Evolutionary conservation across 2,888 invertebrate species (phyloP).

Genomic region (Apocheima hispidaria): DNA sequence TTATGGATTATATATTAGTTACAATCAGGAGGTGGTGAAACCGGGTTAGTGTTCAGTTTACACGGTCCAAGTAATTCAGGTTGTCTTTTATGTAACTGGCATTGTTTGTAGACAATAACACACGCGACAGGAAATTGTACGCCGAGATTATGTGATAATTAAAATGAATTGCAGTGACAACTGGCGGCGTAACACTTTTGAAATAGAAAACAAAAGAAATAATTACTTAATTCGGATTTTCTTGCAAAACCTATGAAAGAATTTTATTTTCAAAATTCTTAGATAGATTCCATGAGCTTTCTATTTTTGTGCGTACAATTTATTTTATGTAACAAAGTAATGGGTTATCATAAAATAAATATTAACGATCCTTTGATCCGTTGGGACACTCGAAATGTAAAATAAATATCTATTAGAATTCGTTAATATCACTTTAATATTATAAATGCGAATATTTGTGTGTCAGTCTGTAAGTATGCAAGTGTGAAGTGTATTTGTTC

Average conservation of each 20-base stretch:
- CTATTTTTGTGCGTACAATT: too few species aligned
- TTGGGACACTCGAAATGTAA: not conserved
- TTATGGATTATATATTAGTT: not conserved
- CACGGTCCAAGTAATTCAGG: conserved; percentile 54
- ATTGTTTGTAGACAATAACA: conserved; percentile 67
- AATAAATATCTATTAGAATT: too few species aligned
- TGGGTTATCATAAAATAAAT: too few species aligned
- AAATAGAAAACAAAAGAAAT: conserved; percentile 18
- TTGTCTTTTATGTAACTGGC: conserved; percentile 62
- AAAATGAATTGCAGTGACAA: conserved; percentile 43
- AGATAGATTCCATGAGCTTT: too few species aligned
- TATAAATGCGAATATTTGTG: too few species aligned
- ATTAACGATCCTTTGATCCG: not conserved
- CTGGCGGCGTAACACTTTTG: conserved; percentile 29
- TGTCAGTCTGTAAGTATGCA: too few species aligned
- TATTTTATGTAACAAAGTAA: too few species aligned
- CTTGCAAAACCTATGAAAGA: not conserved
- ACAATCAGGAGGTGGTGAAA: conserved; percentile 24
- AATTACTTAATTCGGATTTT: conserved; percentile 3
- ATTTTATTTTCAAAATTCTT: not conserved
- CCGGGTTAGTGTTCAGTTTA: conserved; percentile 36
- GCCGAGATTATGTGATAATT: conserved; percentile 56
- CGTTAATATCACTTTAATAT: too few species aligned
- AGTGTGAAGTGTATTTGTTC: too few species aligned
- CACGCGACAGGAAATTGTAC: conserved; percentile 55